Percentiles rank a stretch among this genome's conserved stretches.
Evolutionary conservation across 2,113 vertebrate species (phyloP).

Genomic region (Anolis carolinensis): DNA sequence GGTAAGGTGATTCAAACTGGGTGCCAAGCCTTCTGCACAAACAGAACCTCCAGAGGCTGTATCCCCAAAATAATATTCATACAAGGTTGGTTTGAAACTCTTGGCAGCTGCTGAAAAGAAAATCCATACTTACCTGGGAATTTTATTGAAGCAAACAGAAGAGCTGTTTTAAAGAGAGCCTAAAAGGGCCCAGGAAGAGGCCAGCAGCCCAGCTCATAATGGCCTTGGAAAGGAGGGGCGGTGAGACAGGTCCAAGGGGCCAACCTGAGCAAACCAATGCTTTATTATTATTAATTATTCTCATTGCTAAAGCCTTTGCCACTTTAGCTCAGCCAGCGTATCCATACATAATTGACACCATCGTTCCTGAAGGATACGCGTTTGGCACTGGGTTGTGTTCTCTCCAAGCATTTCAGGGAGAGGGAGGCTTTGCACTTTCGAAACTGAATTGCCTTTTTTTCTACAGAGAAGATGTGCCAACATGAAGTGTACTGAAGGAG

Average conservation of each 20-base stretch:
- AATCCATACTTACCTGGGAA: slow-evolving; percentile 57
- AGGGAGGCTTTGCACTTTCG: slow-evolving; percentile 2
- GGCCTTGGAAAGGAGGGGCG: slow-evolving; percentile 25
- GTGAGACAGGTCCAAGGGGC: slow-evolving; percentile 52
- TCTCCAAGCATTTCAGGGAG: slow-evolving; percentile 66
- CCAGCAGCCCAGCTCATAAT: slow-evolving; percentile 30
- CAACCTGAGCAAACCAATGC: slow-evolving; percentile 72
- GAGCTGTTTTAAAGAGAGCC: slow-evolving; percentile 43
- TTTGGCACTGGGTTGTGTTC: slow-evolving; percentile 80
- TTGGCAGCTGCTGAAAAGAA: slow-evolving; percentile 38
- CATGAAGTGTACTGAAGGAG: slow-evolving; percentile 60
- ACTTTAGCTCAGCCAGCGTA: slow-evolving; percentile 70
- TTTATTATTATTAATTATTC: slow-evolving; percentile 50
- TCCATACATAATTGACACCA: slow-evolving; percentile 70
- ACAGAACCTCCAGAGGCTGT: slow-evolving; percentile 3
- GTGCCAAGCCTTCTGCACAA: slow-evolving; percentile 5
- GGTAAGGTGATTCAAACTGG: neutral
- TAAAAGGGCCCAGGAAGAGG: slow-evolving; percentile 31
- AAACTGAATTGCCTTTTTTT: slow-evolving; percentile 56
- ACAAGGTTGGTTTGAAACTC: neutral
- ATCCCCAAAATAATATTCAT: slow-evolving; percentile 10
- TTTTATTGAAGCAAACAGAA: slow-evolving; percentile 63
- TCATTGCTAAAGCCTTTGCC: slow-evolving; percentile 55
- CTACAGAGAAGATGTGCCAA: slow-evolving; percentile 51
- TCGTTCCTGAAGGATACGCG: slow-evolving; percentile 70